A percentile compares a stretch with the other conserved stretches of the same genome.
Conservation (phyloP, 64 coral and sea anemone genomes). For the Porites australiensis region DNA sequence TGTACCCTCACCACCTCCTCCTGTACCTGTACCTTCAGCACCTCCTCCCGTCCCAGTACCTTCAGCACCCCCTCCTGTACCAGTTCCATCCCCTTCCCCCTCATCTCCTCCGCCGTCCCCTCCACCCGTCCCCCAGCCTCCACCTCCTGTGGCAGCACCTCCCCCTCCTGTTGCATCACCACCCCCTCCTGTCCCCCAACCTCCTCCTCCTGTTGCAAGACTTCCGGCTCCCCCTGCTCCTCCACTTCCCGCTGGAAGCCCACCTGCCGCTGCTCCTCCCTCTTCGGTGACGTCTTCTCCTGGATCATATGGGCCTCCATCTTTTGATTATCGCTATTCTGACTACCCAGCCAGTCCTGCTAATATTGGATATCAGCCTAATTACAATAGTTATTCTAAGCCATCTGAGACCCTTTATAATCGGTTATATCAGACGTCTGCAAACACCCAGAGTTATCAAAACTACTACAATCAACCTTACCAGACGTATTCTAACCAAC, state of each 20-base stretch:
- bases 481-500: no score
- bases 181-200: neutral
- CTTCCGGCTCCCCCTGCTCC: neutral
- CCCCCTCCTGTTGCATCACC: neutral
- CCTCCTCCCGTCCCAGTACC: neutral
- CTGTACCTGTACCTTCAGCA: neutral
- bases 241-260: neutral
- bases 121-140: neutral
- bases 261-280: neutral
- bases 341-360: neutral
- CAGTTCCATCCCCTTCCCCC: neutral
- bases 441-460: no score
- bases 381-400: neutral
- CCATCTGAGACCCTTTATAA: conserved; percentile 5
- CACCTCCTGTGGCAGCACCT: neutral
- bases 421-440: no score
- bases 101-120: neutral
- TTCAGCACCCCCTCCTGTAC: neutral
- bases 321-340: conserved; percentile 32
- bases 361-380: conserved; percentile 15
- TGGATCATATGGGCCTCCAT: neutral
- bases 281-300: neutral
- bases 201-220: neutral
- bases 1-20: neutral
- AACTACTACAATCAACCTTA: no score